Evolutionary conservation across 2,888 invertebrate genomes (phyloP).

Genomic region (Stenoptilia bipunctidactyla): DNA sequence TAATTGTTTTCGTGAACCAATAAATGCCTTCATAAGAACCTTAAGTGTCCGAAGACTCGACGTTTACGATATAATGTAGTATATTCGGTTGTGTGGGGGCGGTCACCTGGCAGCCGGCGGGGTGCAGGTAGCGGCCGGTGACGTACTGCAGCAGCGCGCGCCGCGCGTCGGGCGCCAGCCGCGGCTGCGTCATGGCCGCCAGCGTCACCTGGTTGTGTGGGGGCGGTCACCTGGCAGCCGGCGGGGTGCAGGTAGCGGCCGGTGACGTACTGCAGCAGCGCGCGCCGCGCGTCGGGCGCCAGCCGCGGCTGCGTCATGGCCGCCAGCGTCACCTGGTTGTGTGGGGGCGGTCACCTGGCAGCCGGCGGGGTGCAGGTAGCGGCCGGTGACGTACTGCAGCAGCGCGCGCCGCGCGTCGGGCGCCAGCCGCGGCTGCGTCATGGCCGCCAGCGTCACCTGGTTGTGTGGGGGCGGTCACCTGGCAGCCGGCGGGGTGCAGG

Average conservation of each 20-base stretch:
- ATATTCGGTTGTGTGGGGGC: too few relatives aligned
- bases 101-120: constrained; percentile 85
- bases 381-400: constrained; percentile 92
- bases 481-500: constrained; percentile 88
- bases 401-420: constrained; percentile 91
- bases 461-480: too few relatives aligned
- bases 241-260: constrained; percentile 91
- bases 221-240: constrained; percentile 83
- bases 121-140: constrained; percentile 90
- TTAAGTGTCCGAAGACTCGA: too few relatives aligned
- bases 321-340: constrained; percentile 88
- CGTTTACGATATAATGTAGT: too few relatives aligned
- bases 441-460: constrained; percentile 90
- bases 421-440: constrained; percentile 90
- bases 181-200: constrained; percentile 92
- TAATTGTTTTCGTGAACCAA: too few relatives aligned
- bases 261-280: constrained; percentile 90
- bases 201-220: constrained; percentile 91
- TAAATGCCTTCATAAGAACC: too few relatives aligned
- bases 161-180: constrained; percentile 88
- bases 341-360: constrained; percentile 82
- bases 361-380: constrained; percentile 89
- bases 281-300: constrained; percentile 90
- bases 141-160: constrained; percentile 91
- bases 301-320: constrained; percentile 93